These are phyloP conservation scores for Calameuta idolon DNA, from an alignment of 2,888 invertebrate species.

Conservation along the genomic window DNA sequence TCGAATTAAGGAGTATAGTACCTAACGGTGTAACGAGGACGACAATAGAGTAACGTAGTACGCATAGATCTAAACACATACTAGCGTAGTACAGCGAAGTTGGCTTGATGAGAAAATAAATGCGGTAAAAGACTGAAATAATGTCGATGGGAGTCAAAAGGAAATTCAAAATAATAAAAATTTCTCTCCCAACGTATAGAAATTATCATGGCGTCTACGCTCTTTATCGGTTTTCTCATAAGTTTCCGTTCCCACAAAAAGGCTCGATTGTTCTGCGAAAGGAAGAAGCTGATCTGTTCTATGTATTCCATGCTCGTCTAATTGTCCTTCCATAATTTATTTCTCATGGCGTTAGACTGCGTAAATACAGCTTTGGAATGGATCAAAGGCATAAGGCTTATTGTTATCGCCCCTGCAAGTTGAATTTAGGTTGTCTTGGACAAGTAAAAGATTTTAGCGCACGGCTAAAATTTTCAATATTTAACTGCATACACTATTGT, in stretches of 20 bases:
- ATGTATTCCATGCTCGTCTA: not conserved
- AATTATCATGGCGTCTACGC: not conserved
- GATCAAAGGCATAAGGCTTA: not conserved
- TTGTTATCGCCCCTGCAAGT: not conserved
- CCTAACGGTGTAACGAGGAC: not conserved
- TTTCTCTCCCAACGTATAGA: not conserved
- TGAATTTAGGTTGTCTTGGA: not conserved
- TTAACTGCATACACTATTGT: too few relatives aligned
- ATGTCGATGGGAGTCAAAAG: not conserved
- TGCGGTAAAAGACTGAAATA: not conserved
- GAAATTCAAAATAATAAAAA: not conserved
- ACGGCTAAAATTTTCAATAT: not conserved
- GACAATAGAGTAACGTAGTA: not conserved
- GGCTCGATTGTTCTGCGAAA: constrained; percentile 17
- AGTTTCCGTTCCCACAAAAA: constrained; percentile 18
- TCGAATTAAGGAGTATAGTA: not conserved
- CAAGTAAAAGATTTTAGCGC: not conserved
- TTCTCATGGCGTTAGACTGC: not conserved
- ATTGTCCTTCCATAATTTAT: not conserved
- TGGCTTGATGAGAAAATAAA: not conserved
- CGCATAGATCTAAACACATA: not conserved
- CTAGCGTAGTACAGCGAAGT: not conserved
- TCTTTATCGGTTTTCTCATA: constrained; percentile 15
- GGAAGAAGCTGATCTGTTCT: not conserved
- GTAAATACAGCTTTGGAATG: not conserved